phyloP scores from a whole-genome alignment of 2,113 vertebrate species.

The Chionis minor region DNA sequence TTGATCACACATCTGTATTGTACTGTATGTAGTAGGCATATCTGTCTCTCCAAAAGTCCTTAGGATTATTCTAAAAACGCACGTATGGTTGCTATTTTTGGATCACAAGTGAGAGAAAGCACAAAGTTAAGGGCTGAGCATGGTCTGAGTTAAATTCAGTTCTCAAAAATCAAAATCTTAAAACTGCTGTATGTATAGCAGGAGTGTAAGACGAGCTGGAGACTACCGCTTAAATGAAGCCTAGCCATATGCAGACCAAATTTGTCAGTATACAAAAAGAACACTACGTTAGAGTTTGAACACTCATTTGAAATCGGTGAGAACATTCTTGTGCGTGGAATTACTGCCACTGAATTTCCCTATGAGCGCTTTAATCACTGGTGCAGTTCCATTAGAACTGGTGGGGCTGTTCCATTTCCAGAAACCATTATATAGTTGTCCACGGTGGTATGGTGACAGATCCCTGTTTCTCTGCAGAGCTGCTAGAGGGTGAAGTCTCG shows the following conservation, averaged over 20 bases:
- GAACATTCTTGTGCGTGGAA: neutral
- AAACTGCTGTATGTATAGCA: neutral
- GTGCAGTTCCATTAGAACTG: neutral
- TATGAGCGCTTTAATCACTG: neutral
- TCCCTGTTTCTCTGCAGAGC: neutral
- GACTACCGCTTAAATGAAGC: neutral
- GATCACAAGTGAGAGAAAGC: neutral
- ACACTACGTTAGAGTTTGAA: neutral
- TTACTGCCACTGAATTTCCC: neutral
- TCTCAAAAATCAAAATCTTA: neutral
- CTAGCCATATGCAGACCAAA: neutral
- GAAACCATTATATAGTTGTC: neutral
- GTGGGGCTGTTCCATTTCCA: neutral
- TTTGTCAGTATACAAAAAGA: neutral
- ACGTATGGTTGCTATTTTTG: neutral
- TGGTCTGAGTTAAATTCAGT: neutral
- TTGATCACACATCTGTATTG: neutral
- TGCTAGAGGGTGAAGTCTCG: neutral
- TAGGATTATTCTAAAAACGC: neutral
- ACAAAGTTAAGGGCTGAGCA: neutral
- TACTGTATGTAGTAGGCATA: neutral
- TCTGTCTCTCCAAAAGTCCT: neutral
- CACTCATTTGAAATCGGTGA: neutral
- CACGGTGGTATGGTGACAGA: neutral
- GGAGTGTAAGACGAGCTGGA: neutral